A percentile compares a stretch with the other conserved stretches of the same genome.
Evolutionary conservation across 1,140 invertebrate genomes (phyloP).

Genomic region (Paramacrobiotus metropolitanus): DNA sequence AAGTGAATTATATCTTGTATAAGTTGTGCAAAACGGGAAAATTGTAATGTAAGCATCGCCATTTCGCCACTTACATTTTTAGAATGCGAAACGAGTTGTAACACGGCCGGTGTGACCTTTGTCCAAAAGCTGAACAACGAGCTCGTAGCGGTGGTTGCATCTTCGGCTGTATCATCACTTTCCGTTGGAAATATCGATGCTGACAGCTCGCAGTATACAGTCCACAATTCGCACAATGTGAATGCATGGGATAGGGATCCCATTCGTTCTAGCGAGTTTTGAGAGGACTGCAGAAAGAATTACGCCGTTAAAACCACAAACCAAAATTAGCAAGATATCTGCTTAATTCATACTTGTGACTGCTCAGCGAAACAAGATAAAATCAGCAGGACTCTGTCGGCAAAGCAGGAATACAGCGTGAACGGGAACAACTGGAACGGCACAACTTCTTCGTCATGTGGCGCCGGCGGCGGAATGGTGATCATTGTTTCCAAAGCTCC

Average conservation of each 20-base stretch:
- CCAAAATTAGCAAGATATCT: conserved; percentile 28
- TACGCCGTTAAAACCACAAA: background rate
- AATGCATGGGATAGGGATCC: conserved; percentile 46
- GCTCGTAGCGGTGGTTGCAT: conserved; percentile 42
- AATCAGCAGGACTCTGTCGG: conserved; percentile 78
- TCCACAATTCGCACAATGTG: conserved; percentile 63
- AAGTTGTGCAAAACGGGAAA: background rate
- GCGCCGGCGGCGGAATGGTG: conserved; percentile 11
- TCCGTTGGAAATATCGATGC: conserved; percentile 30
- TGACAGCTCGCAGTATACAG: conserved; percentile 80
- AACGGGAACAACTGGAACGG: conserved; percentile 70
- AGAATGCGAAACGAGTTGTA: conserved; percentile 74
- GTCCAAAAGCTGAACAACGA: conserved; percentile 96
- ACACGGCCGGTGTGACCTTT: conserved; percentile 77
- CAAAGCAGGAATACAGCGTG: conserved; percentile 79
- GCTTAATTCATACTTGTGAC: conserved; percentile 39
- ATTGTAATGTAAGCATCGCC: no score
- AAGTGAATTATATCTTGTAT: conserved; percentile 10
- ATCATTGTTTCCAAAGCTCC: conserved; percentile 44
- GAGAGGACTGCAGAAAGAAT: conserved; percentile 13
- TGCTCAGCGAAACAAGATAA: conserved; percentile 90
- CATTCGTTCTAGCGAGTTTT: conserved; percentile 55
- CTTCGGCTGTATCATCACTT: conserved; percentile 30
- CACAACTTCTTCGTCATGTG: conserved; percentile 15
- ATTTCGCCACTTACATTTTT: conserved; percentile 61